Percentiles rank a stretch among this genome's conserved stretches.
Evolutionary conservation across 2,797 vertebrate species (phyloP).

Genomic region (Rhinogobio ventralis): DNA sequence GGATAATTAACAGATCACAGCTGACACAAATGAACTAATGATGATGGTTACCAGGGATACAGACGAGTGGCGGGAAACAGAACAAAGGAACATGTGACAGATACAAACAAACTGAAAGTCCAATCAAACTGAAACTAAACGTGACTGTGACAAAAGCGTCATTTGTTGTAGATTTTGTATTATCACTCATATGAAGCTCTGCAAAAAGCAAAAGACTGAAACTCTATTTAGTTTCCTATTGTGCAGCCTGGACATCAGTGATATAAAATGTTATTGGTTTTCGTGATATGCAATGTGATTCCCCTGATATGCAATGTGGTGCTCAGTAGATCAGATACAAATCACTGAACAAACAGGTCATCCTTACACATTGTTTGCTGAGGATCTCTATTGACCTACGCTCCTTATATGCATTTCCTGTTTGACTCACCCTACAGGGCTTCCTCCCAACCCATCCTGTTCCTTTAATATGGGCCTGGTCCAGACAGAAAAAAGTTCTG

Average conservation of each 20-base stretch:
- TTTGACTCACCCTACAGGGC: constrained; percentile 21
- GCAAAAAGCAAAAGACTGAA: not conserved
- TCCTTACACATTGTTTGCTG: constrained; percentile 33
- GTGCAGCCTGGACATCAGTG: not conserved
- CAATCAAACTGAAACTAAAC: no score
- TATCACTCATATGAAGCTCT: not conserved
- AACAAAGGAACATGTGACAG: no score
- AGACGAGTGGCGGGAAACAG: no score
- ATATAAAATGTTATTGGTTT: not conserved
- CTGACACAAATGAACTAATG: no score
- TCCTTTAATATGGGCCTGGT: constrained; percentile 23
- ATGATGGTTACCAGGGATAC: no score
- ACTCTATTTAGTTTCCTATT: not conserved
- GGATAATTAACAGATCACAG: no score
- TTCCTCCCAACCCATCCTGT: constrained; percentile 11
- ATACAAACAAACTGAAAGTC: no score
- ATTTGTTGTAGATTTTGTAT: no score
- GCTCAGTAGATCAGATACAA: constrained; percentile 10
- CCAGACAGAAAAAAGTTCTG: constrained; percentile 9
- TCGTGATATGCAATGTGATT: constrained; percentile 1
- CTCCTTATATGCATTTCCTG: not conserved
- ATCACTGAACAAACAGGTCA: constrained; percentile 36
- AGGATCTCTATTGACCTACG: not conserved
- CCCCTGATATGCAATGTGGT: not conserved
- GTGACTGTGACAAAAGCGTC: no score